Conservation (phyloP, 2,888 invertebrate species). For the Sinodicranocentrus sp. region DNA sequence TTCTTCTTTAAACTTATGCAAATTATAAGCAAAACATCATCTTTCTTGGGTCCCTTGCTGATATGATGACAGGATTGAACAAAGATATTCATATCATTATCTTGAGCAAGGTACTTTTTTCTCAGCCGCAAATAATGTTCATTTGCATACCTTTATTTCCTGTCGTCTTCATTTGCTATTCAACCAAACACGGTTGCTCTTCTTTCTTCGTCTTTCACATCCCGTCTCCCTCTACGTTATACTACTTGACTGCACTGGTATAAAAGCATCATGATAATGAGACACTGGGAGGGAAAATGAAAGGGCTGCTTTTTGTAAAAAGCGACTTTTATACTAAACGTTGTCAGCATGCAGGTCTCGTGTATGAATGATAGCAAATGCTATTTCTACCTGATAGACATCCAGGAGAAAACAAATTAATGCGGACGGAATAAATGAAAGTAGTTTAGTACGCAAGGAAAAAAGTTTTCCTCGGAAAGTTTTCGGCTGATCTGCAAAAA, state of each 20-base stretch:
- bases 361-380: constrained; percentile 22
- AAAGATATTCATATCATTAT: constrained; percentile 22
- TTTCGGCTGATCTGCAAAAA: constrained; percentile 56
- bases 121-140: constrained; percentile 19
- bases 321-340: constrained; percentile 38
- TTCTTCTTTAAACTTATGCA: constrained; percentile 20
- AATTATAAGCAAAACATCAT: constrained; percentile 17
- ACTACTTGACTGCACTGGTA: constrained; percentile 21
- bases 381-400: constrained; percentile 54
- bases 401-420: constrained; percentile 61
- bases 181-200: neutral
- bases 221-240: neutral
- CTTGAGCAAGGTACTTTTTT: constrained; percentile 1
- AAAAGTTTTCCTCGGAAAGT: constrained; percentile 49
- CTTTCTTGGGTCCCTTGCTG: neutral
- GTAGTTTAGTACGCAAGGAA: constrained; percentile 31
- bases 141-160: constrained; percentile 46
- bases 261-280: constrained; percentile 41
- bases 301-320: constrained; percentile 28
- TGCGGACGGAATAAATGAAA: constrained; percentile 61
- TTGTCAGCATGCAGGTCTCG: constrained; percentile 44
- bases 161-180: constrained; percentile 17
- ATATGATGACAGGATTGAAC: constrained; percentile 14
- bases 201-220: neutral
- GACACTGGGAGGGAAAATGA: constrained; percentile 15